Evolutionary conservation across 1,140 invertebrate genomes (phyloP), one percentile per base, ranked within the genome.

Genomic region (Meteorus sp.): DNA sequence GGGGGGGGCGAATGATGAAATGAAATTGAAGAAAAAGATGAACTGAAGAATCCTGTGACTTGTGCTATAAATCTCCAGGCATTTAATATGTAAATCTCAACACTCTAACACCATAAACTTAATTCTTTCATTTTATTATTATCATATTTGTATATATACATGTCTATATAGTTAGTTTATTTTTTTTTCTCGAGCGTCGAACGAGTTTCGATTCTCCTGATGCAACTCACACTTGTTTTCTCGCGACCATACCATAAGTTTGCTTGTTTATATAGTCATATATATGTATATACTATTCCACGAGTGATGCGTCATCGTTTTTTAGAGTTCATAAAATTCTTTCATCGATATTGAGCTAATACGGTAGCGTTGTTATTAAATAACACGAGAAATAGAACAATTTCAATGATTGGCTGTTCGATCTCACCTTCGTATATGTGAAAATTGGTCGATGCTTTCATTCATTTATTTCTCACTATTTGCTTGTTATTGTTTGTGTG

Each of bases 61-160:
- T 11, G 29, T 11, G 29, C 11, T 79, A 78, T 79, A 79, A 78
- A 78, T 79, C 77, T 75, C 65, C 63, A 77, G 71, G 74, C 76
- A 73, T 78, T 78, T 79, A 78, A 79, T 79, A 78, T 79, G 76
- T 70, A 79, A 79, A 79, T 79, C 66, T 66, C 64, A 54, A 45
- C 54, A 44, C 35, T 47, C 54, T 54, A 47, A 43, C 47, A 63
- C 57, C 59, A 53, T 11, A 23, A 37, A 35, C 5, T 13, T 9
- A 45, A 15, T 59, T 41, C 15, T 35, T 45, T 59, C 47, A 52
- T 50, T 45, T 54, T 29, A 13, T 35, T 59, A 25, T 31, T 61
- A 20, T 25, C 27, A 44, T 52, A 45, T 35, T 39, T 39, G 15
- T 55, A 29, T 39, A 15, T 54, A 20, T 59, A 20, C 13, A 35